Conservation (phyloP, 2,113 vertebrate genomes). For the Pedetes capensis region DNA sequence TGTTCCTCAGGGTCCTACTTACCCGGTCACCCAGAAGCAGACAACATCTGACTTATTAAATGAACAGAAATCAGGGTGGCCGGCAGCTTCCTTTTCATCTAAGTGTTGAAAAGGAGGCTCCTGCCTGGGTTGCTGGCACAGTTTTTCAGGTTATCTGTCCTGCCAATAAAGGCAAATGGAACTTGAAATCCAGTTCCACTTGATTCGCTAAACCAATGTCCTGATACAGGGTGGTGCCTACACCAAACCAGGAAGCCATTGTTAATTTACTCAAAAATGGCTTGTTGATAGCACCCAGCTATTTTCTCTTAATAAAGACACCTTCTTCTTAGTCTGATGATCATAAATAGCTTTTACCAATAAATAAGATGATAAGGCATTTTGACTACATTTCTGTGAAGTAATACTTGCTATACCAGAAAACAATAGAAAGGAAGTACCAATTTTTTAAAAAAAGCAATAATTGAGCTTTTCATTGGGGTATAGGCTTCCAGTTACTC, state of each 20-base stretch:
- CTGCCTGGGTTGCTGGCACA: not conserved
- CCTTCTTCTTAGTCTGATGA: not conserved
- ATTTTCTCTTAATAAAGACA: not conserved
- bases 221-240: not conserved
- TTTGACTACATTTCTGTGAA: not conserved
- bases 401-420: not conserved
- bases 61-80: not conserved
- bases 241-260: not conserved
- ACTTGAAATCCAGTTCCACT: not conserved
- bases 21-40: not conserved
- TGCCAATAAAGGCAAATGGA: not conserved
- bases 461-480: not conserved
- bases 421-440: not conserved
- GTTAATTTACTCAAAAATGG: not conserved
- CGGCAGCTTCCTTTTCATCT: not conserved
- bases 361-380: not conserved
- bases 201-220: not conserved
- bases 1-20: not conserved
- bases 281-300: not conserved
- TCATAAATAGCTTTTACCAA: not conserved
- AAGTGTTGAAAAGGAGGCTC: not conserved
- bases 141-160: not conserved
- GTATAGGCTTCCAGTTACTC: not conserved
- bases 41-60: not conserved
- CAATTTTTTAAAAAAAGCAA: not conserved